Base-by-base conservation (phyloP, 1,140 invertebrate species). In the Cyclargus thomasi region DNA sequence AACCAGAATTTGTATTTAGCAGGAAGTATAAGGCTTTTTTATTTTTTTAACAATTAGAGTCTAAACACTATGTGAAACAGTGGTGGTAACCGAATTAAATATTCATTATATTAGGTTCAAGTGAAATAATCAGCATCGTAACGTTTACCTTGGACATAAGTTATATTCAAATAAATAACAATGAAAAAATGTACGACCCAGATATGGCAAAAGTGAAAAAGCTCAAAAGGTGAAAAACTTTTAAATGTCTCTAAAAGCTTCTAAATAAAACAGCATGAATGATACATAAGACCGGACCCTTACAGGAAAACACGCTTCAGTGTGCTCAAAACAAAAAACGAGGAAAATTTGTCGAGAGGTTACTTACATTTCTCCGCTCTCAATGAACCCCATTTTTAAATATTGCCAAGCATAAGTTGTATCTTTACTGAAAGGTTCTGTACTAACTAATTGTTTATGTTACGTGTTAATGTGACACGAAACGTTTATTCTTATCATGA, bases 191-290 rank as follows among this genome's bases (percentile, higher is more conserved):
- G 14, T 47, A 47, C 39, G 39, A 47, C 39, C 39, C 14, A 16
- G 14, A 47, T 47, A 47, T 1, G 39, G 14, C 11, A 47, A 47
- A 47, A 47, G 39, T 47, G 11, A 47, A 47, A 47, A 47, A 47
- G 39, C 14, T 47, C 39, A 47, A 47, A 47, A 47, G 39, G 39
- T 47, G 39, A 47, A 47, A 47, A 47, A 47, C 39, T 47, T 47
- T 47, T 47, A 47, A 47, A 14, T 11, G 8, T 47, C 39, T 14
- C 39, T 47, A 47, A 47, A 47, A 47, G 39, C 39, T 47, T 47
- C 39, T 47, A 47, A 47, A 47, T 47, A 47, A 47, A 47, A 47
- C 14, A 47, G 39, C 39, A 47, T 47, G 39, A 47, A 47, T 47
- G 39, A 47, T 47, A 47, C 14, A 47, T 47, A 47, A 47, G 39